Evolutionary conservation across 1,140 invertebrate genomes (phyloP), one percentile per base, ranked within the genome.

Genomic region (Drosophila malerkotliana): DNA sequence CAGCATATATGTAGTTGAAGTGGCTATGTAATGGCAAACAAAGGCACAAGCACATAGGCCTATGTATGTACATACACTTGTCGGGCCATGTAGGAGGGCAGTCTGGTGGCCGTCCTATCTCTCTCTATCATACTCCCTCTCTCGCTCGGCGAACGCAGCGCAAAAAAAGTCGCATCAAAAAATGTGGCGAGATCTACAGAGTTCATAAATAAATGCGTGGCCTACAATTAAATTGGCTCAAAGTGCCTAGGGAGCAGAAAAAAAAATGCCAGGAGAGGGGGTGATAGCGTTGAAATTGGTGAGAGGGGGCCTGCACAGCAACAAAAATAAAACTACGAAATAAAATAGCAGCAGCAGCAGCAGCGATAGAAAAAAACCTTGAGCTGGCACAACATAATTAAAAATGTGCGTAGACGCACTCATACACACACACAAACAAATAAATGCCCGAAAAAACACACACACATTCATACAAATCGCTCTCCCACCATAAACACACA

Each of bases 371-470:
- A 79, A 88, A 37, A 85, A 88, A 89, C 79, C 84, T 88, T 83
- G 76, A 83, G 84, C 79, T 88, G 72, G 79, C 83, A 83, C 83
- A 87, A 83, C 83, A 87, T 87, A 88, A 87, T 87, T 87, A 87
- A 87, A 87, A 87, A 87, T 87, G 83, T 87, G 83, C 83, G 83
- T 87, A 88, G 59, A 79, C 79, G 34, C 72, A 77, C 72, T 69
- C 79, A 21, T 24, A 37, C 45, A 61, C 10, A 60, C 18, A 7
- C 28, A 45, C 7, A 18, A 21, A 62, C 32, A 69, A 14, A 62
- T 32, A 45, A 41, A 30, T 9, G 14, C 41, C 39, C 10, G 58
- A 41, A 73, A 15, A 45, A 34, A 24, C 45, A 47, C 34, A 30
- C 49, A 14, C 30, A 51, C n/a, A 62, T 12, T 9, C 44, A 47